Evolutionary conservation across 1,140 invertebrate species (phyloP), one percentile per base, ranked within the genome.

Genomic region (Drosophila aff.): DNA sequence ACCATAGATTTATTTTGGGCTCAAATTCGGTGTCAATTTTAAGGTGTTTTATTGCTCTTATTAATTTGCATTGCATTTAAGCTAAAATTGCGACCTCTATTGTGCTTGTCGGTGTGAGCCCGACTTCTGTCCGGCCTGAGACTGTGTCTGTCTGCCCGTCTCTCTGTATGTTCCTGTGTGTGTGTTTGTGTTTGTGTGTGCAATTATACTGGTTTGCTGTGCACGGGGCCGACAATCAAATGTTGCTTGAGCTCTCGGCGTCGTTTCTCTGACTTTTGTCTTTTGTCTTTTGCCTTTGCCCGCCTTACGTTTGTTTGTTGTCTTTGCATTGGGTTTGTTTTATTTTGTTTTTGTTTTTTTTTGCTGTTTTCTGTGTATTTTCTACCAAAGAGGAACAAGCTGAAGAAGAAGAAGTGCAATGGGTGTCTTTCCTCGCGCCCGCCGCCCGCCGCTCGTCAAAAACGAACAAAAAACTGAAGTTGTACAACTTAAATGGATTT

Each of bases 181-280:
- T 85, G 66, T 79, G 76, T 76, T 55, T 86, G 82, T 76, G 66
- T 85, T 55, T 81, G 71, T 72, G 58, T 87, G 72, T 87, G 83
- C 83, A 87, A 87, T 87, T 82, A 87, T 87, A 83, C 83, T 87
- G 83, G 83, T 87, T 87, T 87, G 74, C 57, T 83, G 81, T 82
- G 80, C 80, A 82, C 74, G 79, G 77, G 75, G 77, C 81, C 82
- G 82, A 85, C 82, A 84, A 84, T 84, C 81, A 84, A 84, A 84
- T 78, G 82, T 81, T 85, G 81, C 81, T 72, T 73, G 43, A 49
- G 68, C 66, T 71, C 66, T 71, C 57, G 44, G 52, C 66, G 66
- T 71, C 69, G 69, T 59, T 55, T 62, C 65, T 66, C 64, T 80
- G 81, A 81, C 69, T 66, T 65, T 61, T 58, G 41, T 46, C 50